These are phyloP conservation scores for Glaucidium brasilianum DNA, from an alignment of 2,113 vertebrate species.

Conservation along the genomic window DNA sequence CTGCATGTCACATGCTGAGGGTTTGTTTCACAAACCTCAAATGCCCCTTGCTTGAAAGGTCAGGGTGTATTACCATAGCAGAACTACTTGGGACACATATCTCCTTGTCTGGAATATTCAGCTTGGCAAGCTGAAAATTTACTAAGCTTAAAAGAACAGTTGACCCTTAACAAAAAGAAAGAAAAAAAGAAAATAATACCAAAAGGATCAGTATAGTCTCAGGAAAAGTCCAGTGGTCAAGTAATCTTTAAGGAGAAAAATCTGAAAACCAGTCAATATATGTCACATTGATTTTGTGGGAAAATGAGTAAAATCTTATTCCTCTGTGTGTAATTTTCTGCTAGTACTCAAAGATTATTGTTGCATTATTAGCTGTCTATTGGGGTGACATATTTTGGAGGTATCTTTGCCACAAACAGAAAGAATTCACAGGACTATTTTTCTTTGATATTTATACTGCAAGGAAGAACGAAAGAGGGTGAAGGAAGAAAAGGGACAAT, in stretches of 20 bases:
- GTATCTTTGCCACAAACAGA: background rate
- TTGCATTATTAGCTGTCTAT: background rate
- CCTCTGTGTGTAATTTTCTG: background rate
- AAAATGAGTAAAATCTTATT: background rate
- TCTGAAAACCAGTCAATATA: background rate
- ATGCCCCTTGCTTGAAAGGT: background rate
- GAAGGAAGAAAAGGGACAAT: background rate
- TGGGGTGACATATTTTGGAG: background rate
- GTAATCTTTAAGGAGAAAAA: background rate
- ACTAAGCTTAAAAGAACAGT: background rate
- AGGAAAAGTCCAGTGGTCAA: background rate
- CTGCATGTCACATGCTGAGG: background rate
- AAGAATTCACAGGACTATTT: background rate
- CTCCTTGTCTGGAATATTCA: conserved; percentile 12
- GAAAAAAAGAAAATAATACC: background rate
- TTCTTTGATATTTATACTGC: background rate
- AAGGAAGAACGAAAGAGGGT: background rate
- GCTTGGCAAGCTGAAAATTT: background rate
- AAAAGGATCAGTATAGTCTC: background rate
- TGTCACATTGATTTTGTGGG: background rate
- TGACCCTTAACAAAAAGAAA: background rate
- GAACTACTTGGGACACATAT: background rate
- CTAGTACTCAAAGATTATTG: background rate
- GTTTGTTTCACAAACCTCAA: background rate
- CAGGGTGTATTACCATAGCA: background rate